Percentiles rank a stretch among this genome's conserved stretches.
These are phyloP conservation scores for Ruditapes philippinarum DNA, from an alignment of 1,140 invertebrate genomes.

Conservation along the genomic window DNA sequence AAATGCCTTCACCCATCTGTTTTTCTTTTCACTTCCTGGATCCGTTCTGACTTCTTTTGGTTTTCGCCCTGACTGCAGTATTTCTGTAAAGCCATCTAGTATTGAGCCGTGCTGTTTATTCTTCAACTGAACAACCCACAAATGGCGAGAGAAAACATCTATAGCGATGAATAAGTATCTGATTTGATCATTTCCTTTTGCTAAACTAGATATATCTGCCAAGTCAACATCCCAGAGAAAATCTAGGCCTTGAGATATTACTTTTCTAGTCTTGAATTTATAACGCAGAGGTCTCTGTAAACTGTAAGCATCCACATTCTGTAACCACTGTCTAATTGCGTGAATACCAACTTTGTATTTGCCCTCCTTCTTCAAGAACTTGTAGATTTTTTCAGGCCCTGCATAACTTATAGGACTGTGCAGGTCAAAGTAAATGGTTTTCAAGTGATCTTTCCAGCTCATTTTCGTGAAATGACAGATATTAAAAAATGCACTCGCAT, in stretches of 20 bases:
- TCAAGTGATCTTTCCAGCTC: slow-evolving; percentile 52
- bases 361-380: slow-evolving; percentile 40
- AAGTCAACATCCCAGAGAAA: not conserved
- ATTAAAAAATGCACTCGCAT: too few relatives aligned
- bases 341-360: slow-evolving; percentile 63
- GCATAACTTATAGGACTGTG: slow-evolving; percentile 49
- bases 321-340: slow-evolving; percentile 54
- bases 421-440: slow-evolving; percentile 58
- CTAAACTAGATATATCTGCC: slow-evolving; percentile 13
- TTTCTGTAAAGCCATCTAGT: not conserved
- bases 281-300: slow-evolving; percentile 40
- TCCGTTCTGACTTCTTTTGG: slow-evolving; percentile 38
- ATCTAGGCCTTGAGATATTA: slow-evolving; percentile 4
- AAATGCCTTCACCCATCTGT: slow-evolving; percentile 29
- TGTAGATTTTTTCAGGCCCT: slow-evolving; percentile 57
- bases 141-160: not conserved
- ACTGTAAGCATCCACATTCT: slow-evolving; percentile 58
- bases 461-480: not conserved
- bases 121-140: not conserved
- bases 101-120: slow-evolving; percentile 1
- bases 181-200: not conserved
- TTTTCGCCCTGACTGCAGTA: not conserved
- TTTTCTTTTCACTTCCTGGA: slow-evolving; percentile 16
- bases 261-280: slow-evolving; percentile 44
- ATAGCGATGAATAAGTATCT: slow-evolving; percentile 8